Percentiles rank a stretch among this genome's conserved stretches.
Evolutionary conservation across 2,797 vertebrate genomes (phyloP).

Genomic region (Cuniculus paca): DNA sequence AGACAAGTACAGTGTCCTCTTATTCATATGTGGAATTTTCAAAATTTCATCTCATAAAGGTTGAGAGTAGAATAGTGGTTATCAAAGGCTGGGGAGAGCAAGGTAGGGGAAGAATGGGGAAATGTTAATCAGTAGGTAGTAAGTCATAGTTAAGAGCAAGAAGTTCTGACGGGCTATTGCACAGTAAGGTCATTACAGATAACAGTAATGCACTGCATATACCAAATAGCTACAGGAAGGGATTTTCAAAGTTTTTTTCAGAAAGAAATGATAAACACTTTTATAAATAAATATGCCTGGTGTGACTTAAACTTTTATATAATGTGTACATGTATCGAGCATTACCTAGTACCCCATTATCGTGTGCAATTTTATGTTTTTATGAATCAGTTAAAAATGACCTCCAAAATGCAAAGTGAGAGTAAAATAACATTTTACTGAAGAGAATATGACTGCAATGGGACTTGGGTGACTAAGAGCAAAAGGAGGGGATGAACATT

Average conservation of each 20-base stretch:
- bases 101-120: background rate
- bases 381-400: background rate
- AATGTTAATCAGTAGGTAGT: background rate
- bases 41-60: background rate
- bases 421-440: background rate
- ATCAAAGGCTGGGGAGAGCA: background rate
- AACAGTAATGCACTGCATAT: background rate
- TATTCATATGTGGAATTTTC: background rate
- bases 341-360: background rate
- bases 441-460: too few relatives aligned
- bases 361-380: background rate
- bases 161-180: background rate
- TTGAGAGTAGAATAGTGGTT: background rate
- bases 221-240: background rate
- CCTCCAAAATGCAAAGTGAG: background rate
- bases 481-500: too few relatives aligned
- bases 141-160: background rate
- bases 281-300: too few relatives aligned
- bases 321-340: background rate
- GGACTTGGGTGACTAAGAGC: background rate
- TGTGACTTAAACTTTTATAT: background rate
- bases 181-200: background rate
- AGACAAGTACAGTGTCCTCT: background rate
- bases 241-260: background rate
- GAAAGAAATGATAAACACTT: background rate